phyloP scores from a whole-genome alignment of 2,113 vertebrate species.

The Indicator maculatus region DNA sequence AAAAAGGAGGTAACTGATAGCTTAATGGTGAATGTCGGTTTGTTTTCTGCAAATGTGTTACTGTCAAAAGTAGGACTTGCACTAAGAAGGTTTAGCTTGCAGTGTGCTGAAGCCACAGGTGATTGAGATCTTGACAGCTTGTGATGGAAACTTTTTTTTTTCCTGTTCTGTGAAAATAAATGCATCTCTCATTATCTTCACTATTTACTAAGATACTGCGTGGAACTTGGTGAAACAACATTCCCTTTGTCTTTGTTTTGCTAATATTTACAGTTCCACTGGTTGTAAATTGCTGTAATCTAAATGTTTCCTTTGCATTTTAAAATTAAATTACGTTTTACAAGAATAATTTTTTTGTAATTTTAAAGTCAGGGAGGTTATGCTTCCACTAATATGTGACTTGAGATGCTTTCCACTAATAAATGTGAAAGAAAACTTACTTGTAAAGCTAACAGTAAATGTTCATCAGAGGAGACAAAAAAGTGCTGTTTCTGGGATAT shows the following conservation, averaged over 20 bases:
- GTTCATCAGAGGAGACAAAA: no score
- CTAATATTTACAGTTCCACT: background rate
- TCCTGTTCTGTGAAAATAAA: background rate
- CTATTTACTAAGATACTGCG: background rate
- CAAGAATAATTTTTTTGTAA: background rate
- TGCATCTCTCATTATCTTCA: background rate
- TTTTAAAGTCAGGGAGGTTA: background rate
- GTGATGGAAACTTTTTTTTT: background rate
- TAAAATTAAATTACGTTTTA: background rate
- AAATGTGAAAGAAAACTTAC: no score
- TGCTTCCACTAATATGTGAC: no score
- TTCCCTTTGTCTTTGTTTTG: background rate
- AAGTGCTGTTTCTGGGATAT: no score
- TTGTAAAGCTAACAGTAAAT: no score
- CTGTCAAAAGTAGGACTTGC: background rate
- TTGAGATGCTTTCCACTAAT: no score
- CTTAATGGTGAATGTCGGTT: constrained; percentile 58
- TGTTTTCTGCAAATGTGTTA: background rate
- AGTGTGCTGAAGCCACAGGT: background rate
- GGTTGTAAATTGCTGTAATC: background rate
- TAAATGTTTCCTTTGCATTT: background rate
- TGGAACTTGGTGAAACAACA: background rate
- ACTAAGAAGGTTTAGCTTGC: background rate
- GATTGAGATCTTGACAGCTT: background rate
- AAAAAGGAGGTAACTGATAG: constrained; percentile 92